Conservation (phyloP, 2,888 invertebrate species). For the Monopis laevigella region DNA sequence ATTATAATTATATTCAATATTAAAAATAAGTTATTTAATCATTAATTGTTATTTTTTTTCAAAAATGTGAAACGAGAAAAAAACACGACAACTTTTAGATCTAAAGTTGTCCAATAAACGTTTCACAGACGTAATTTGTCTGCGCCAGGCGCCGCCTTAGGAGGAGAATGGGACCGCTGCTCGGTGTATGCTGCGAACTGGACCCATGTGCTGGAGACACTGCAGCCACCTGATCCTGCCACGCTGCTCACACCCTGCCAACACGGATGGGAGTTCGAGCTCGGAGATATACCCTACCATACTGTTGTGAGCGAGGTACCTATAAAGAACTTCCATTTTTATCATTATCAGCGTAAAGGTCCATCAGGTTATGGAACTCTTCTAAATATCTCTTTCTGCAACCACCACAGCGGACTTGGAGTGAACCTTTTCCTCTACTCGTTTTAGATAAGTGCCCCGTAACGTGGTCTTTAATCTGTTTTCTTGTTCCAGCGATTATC, state of each 20-base stretch:
- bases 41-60: too few relatives aligned
- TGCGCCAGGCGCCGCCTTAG: slow-evolving; percentile 29
- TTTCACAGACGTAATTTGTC: slow-evolving; percentile 42
- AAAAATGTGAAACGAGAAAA: too few relatives aligned
- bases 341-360: too few relatives aligned
- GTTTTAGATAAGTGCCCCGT: too few relatives aligned
- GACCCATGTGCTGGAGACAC: slow-evolving; percentile 40
- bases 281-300: slow-evolving; percentile 48
- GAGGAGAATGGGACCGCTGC: slow-evolving; percentile 41
- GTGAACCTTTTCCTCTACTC: neutral
- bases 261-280: slow-evolving; percentile 52
- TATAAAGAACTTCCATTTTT: too few relatives aligned
- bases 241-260: slow-evolving; percentile 37
- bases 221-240: slow-evolving; percentile 32
- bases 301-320: slow-evolving; percentile 53
- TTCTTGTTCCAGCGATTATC: too few relatives aligned
- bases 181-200: slow-evolving; percentile 45
- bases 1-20: too few relatives aligned
- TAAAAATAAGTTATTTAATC: too few relatives aligned
- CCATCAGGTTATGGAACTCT: too few relatives aligned
- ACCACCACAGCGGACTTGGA: neutral
- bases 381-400: too few relatives aligned
- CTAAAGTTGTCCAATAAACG: neutral
- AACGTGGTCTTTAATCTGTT: too few relatives aligned
- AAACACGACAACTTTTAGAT: too few relatives aligned